phyloP scores from a whole-genome alignment of 2,797 vertebrate genomes.

The Phataginus tricuspis region DNA sequence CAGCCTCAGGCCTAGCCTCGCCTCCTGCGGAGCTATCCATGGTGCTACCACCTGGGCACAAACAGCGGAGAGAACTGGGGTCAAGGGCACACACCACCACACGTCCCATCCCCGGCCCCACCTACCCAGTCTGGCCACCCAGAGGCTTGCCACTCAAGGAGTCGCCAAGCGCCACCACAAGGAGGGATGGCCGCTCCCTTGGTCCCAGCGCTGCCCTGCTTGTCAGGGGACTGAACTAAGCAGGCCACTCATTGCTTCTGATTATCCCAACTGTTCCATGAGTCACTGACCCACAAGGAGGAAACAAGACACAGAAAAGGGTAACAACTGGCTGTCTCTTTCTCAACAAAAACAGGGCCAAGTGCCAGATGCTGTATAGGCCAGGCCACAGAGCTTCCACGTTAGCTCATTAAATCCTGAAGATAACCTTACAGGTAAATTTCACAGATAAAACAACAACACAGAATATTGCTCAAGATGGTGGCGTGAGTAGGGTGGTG shows the following conservation, averaged over 20 bases:
- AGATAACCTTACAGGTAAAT: neutral
- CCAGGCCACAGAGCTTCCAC: neutral
- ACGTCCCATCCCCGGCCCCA: neutral
- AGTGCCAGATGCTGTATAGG: neutral
- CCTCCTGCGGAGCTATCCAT: conserved; percentile 87
- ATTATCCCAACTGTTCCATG: neutral
- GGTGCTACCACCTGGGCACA: conserved; percentile 93
- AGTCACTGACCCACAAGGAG: neutral
- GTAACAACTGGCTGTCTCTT: neutral
- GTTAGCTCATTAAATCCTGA: neutral
- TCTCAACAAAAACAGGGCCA: neutral
- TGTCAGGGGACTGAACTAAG: neutral
- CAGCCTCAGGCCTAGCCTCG: conserved; percentile 88
- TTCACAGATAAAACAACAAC: neutral
- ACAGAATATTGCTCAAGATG: neutral
- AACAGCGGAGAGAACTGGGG: conserved; percentile 85
- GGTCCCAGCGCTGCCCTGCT: neutral
- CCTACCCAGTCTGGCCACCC: neutral
- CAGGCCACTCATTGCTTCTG: neutral
- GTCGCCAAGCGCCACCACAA: neutral
- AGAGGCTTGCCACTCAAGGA: neutral
- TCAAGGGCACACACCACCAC: conserved; percentile 75
- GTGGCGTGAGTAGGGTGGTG: too few species aligned
- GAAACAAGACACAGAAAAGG: neutral
- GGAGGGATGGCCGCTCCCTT: neutral